Percentiles rank a stretch among this genome's conserved stretches.
Evolutionary conservation across 2,113 vertebrate genomes (phyloP).

Genomic region (Heterochromis multidens): DNA sequence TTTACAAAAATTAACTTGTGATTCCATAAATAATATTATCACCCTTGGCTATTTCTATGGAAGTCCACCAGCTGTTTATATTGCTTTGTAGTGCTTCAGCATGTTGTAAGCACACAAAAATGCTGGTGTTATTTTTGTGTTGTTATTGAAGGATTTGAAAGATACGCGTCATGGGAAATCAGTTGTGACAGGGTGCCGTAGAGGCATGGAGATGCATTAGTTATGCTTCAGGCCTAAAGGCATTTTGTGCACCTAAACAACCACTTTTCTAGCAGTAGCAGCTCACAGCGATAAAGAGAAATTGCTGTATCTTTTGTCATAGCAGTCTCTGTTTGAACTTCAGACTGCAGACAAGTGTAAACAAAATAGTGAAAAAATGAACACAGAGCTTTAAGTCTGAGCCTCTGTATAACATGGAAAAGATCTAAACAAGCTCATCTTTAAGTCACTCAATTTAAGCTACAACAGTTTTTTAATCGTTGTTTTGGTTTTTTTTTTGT

Average conservation of each 20-base stretch:
- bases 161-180: neutral
- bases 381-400: neutral
- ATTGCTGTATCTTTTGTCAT: neutral
- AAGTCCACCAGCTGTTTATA: neutral
- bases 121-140: neutral
- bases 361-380: neutral
- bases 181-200: constrained; percentile 12
- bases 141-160: constrained; percentile 26
- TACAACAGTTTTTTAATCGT: neutral
- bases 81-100: neutral
- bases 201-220: constrained; percentile 1
- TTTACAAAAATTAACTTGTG: neutral
- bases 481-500: neutral
- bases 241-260: neutral
- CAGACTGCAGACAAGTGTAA: neutral
- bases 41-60: neutral
- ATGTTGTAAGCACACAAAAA: neutral
- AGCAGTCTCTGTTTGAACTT: neutral
- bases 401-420: neutral
- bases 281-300: neutral
- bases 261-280: neutral
- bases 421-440: neutral
- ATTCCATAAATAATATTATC: neutral
- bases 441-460: neutral
- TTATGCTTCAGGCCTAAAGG: neutral